phyloP scores from a whole-genome alignment of 2,113 vertebrate genomes.

The Gasterosteus aculeatus region DNA sequence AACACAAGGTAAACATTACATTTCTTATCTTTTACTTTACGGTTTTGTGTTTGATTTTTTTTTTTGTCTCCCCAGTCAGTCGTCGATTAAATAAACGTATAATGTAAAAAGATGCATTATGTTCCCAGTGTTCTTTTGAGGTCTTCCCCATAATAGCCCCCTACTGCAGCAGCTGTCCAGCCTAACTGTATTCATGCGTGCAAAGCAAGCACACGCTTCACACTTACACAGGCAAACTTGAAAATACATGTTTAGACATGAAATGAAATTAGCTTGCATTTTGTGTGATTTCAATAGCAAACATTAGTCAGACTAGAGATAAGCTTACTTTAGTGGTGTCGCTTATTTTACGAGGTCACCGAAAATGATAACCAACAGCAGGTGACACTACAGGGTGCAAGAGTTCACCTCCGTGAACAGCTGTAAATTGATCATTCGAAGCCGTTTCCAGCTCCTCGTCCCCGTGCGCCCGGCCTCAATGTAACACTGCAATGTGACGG shows the following conservation, averaged over 20 bases:
- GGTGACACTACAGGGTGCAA: constrained; percentile 55
- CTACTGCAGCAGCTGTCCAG: constrained; percentile 71
- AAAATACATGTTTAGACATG: constrained; percentile 73
- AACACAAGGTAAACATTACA: constrained; percentile 92
- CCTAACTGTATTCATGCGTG: constrained; percentile 77
- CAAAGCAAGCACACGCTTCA: constrained; percentile 67
- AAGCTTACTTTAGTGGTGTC: constrained; percentile 40
- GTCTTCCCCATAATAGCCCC: constrained; percentile 67
- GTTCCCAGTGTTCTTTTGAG: constrained; percentile 52
- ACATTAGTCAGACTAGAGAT: constrained; percentile 48
- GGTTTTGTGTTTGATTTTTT: constrained; percentile 45
- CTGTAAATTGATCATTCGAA: constrained; percentile 36
- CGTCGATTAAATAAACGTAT: constrained; percentile 39
- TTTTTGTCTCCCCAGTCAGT: constrained; percentile 42
- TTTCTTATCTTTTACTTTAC: constrained; percentile 58
- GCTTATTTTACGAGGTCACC: constrained; percentile 54
- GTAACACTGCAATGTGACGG: constrained; percentile 55
- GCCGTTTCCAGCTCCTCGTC: constrained; percentile 36
- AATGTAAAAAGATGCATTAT: constrained; percentile 47
- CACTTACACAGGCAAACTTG: constrained; percentile 56
- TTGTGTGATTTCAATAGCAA: constrained; percentile 60
- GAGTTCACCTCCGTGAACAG: constrained; percentile 41
- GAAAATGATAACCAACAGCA: constrained; percentile 63
- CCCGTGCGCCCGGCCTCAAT: constrained; percentile 30
- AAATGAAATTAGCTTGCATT: constrained; percentile 67